Evolutionary conservation across 2,797 vertebrate genomes (phyloP).

Genomic region (Hydrocynus forskahlii): DNA sequence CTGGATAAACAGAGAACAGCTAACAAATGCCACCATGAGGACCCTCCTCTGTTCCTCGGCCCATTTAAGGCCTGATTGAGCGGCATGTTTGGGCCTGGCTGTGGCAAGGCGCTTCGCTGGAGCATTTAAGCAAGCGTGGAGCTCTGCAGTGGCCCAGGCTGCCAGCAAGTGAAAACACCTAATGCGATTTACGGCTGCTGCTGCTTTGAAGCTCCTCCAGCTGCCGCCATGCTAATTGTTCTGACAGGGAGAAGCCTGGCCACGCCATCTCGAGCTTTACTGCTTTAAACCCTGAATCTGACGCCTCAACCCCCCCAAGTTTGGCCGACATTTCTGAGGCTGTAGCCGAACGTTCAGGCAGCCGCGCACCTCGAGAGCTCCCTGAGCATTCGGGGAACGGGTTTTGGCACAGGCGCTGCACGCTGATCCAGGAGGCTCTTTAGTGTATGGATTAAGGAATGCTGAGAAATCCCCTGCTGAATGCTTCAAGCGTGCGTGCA

Average conservation of each 20-base stretch:
- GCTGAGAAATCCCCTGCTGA: constrained; percentile 55
- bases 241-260: constrained; percentile 49
- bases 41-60: constrained; percentile 1
- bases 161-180: constrained; percentile 40
- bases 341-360: constrained; percentile 27
- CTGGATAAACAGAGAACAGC: constrained; percentile 11
- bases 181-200: constrained; percentile 46
- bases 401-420: constrained; percentile 56
- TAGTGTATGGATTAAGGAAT: constrained; percentile 48
- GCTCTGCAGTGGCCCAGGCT: constrained; percentile 43
- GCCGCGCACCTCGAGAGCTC: constrained; percentile 42
- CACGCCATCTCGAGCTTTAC: constrained; percentile 32
- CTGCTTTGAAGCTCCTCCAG: constrained; percentile 56
- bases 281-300: constrained; percentile 23
- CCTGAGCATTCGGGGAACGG: constrained; percentile 41
- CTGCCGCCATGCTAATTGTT: constrained; percentile 49
- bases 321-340: constrained; percentile 39
- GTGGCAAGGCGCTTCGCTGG: constrained; percentile 27
- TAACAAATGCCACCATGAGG: constrained; percentile 19
- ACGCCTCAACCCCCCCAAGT: constrained; percentile 2
- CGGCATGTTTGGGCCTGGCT: constrained; percentile 37
- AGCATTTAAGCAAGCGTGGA: constrained; percentile 42
- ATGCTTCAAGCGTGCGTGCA: constrained; percentile 38
- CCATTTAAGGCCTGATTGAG: constrained; percentile 46
- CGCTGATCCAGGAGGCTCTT: constrained; percentile 40